Conservation (phyloP, 2,113 vertebrate genomes). For the Ptychochromis oligacanthus region DNA sequence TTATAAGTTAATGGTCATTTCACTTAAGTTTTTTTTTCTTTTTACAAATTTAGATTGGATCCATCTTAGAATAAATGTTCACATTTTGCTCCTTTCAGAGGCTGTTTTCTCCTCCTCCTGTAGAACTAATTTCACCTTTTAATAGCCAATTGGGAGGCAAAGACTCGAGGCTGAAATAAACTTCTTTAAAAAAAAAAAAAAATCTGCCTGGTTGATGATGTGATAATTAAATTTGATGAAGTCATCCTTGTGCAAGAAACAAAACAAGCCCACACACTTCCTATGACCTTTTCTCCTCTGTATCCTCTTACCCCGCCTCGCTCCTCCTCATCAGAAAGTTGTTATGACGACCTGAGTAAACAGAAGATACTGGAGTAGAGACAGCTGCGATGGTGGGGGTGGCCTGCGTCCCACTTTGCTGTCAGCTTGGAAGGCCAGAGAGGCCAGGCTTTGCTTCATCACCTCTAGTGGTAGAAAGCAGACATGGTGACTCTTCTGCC, state of each 20-base stretch:
- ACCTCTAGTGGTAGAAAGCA: constrained; percentile 46
- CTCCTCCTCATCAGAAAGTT: constrained; percentile 36
- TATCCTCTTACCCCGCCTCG: constrained; percentile 22
- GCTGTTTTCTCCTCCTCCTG: background rate
- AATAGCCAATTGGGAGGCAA: background rate
- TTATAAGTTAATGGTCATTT: background rate
- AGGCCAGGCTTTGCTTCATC: background rate
- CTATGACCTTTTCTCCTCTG: constrained; percentile 20
- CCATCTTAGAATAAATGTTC: background rate
- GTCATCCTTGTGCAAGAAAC: constrained; percentile 18
- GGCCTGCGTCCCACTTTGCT: constrained; percentile 25
- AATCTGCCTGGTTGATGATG: background rate
- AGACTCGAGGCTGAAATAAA: constrained; percentile 22
- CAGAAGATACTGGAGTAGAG: background rate
- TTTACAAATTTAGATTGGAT: background rate
- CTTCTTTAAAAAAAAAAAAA: constrained; percentile 29
- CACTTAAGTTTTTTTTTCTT: background rate
- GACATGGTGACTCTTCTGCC: background rate
- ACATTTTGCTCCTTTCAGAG: fast-evolving
- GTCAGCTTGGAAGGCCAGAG: background rate
- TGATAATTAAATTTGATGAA: constrained; percentile 40
- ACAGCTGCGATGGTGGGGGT: background rate
- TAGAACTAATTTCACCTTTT: background rate
- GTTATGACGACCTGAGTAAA: constrained; percentile 61
- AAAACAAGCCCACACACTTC: constrained; percentile 43